A percentile compares a stretch with the other conserved stretches of the same genome.
These are phyloP conservation scores for Abramis brama DNA, from an alignment of 2,113 vertebrate genomes.

Conservation along the genomic window DNA sequence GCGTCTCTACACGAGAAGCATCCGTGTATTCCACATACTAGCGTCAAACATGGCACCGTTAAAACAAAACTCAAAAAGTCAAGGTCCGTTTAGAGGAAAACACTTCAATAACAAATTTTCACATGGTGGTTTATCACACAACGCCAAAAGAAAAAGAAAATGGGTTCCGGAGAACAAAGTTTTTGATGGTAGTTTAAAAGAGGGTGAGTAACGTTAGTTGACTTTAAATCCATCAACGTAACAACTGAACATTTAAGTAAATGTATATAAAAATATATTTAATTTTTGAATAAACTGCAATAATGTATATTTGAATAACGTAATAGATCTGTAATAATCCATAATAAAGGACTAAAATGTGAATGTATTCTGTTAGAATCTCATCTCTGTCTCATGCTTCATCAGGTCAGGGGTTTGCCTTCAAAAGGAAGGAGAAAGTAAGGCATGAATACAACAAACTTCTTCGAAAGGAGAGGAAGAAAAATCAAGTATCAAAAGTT, in stretches of 20 bases:
- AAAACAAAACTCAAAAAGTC: conserved; percentile 55
- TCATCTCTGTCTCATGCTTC: not conserved
- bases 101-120: conserved; percentile 10
- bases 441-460: conserved; percentile 87
- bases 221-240: not conserved
- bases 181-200: conserved; percentile 81
- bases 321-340: not conserved
- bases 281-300: not conserved
- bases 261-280: too few species aligned
- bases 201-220: conserved; percentile 81
- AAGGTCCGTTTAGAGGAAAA: conserved; percentile 49
- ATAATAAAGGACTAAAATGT: not conserved
- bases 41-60: conserved; percentile 61
- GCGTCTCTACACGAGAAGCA: conserved; percentile 51
- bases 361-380: not conserved
- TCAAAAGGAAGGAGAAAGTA: conserved; percentile 85
- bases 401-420: conserved; percentile 90
- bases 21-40: not conserved
- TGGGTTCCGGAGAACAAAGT: conserved; percentile 74
- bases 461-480: conserved; percentile 75
- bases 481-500: conserved; percentile 43
- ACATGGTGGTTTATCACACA: conserved; percentile 2
- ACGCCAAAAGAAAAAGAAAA: conserved; percentile 66
- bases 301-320: not conserved
- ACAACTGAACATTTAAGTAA: not conserved